Conservation (phyloP, 2,888 invertebrate species). For the Drosophila kuntzei region DNA sequence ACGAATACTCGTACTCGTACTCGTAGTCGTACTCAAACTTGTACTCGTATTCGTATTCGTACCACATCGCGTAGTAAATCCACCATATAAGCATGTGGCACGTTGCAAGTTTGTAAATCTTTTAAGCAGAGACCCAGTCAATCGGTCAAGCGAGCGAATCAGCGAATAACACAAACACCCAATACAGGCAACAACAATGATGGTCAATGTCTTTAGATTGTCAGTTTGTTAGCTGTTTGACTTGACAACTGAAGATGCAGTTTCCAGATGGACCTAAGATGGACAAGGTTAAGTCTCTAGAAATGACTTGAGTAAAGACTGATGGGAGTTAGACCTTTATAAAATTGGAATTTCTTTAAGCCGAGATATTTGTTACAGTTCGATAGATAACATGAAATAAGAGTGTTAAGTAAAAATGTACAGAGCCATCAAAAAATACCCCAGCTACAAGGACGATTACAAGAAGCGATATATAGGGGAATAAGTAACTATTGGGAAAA, state of each 20-base stretch:
- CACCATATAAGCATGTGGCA: slow-evolving; percentile 74
- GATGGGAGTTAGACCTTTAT: no score
- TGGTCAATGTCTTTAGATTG: slow-evolving; percentile 56
- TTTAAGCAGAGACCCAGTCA: slow-evolving; percentile 48
- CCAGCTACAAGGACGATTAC: no score
- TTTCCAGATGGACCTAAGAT: slow-evolving; percentile 16
- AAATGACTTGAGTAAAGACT: not conserved
- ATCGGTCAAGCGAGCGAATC: slow-evolving; percentile 53
- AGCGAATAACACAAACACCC: slow-evolving; percentile 4
- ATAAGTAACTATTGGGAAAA: no score
- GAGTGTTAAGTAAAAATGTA: no score
- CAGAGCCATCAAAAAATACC: no score
- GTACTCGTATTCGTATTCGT: not conserved
- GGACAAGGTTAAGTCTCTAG: slow-evolving; percentile 1
- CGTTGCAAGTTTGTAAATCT: slow-evolving; percentile 67
- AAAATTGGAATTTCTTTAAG: not conserved
- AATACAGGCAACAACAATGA: slow-evolving; percentile 10
- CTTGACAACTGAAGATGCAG: slow-evolving; percentile 17
- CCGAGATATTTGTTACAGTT: no score
- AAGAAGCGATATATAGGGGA: no score
- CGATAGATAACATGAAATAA: no score
- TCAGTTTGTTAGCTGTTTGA: slow-evolving; percentile 45
- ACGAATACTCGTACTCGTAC: not conserved
- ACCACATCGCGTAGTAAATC: slow-evolving; percentile 50
- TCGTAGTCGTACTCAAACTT: no score